Evolutionary conservation across 2,888 invertebrate genomes (phyloP).

Genomic region (Dasysyrphus tricinctus): DNA sequence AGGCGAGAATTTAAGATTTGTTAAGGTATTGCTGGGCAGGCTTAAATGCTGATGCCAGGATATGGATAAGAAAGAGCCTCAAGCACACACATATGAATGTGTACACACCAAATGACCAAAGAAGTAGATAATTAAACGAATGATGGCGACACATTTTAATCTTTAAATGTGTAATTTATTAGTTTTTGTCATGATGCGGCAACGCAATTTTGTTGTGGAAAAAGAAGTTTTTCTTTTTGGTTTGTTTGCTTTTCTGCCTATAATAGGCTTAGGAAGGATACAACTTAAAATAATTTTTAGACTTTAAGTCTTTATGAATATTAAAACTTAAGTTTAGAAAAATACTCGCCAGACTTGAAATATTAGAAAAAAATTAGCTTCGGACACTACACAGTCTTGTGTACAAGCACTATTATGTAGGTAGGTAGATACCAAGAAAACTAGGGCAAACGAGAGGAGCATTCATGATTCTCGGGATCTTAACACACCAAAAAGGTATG

Average conservation of each 20-base stretch:
- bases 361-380: no score
- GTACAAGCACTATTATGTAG: no score
- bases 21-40: constrained; percentile 51
- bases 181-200: constrained; percentile 63
- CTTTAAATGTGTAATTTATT: constrained; percentile 67
- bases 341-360: neutral
- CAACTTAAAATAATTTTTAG: neutral
- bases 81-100: no score
- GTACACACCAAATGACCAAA: constrained; percentile 28
- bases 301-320: neutral
- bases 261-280: neutral
- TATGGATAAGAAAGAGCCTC: constrained; percentile 60
- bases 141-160: constrained; percentile 69
- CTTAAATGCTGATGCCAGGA: constrained; percentile 72
- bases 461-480: no score
- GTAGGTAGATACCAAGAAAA: no score
- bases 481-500: no score
- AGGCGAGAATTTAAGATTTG: constrained; percentile 53
- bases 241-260: neutral
- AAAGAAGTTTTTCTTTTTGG: neutral
- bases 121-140: constrained; percentile 59
- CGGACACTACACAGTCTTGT: no score
- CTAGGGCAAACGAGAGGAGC: no score
- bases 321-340: no score
- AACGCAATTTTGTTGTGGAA: neutral